A percentile compares a stretch with the other conserved stretches of the same genome.
Conservation (phyloP, 2,888 invertebrate species). For the Lochmaea capreae region DNA sequence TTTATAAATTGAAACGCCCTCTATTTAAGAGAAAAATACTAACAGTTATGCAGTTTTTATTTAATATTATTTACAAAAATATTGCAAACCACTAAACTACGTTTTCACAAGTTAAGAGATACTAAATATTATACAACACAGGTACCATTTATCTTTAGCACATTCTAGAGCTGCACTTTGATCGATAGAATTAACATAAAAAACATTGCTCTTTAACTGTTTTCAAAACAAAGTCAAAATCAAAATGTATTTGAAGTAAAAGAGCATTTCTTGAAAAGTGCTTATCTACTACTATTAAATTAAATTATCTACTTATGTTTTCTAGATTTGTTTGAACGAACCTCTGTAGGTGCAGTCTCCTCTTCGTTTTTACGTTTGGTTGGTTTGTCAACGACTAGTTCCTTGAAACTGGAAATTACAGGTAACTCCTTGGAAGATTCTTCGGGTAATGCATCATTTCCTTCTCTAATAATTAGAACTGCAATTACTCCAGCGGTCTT, state of each 20-base stretch:
- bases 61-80: constrained; percentile 23
- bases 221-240: not conserved
- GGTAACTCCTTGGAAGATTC: constrained; percentile 70
- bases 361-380: constrained; percentile 61
- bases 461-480: constrained; percentile 80
- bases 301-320: constrained; percentile 41
- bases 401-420: constrained; percentile 73
- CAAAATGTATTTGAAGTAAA: not conserved
- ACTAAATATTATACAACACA: constrained; percentile 9
- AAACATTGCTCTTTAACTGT: not conserved
- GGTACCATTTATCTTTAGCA: constrained; percentile 1
- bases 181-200: not conserved
- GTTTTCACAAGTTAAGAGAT: constrained; percentile 9
- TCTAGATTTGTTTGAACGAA: constrained; percentile 54
- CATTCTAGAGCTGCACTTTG: not conserved
- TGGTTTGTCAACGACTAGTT: constrained; percentile 64
- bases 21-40: not conserved
- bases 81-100: constrained; percentile 12
- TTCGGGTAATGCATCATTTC: constrained; percentile 78
- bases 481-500: constrained; percentile 77
- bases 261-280: not conserved
- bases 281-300: not conserved
- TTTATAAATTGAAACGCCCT: not conserved
- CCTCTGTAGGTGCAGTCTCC: constrained; percentile 57
- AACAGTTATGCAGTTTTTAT: constrained; percentile 13